Base-by-base conservation (phyloP, 1,140 invertebrate genomes). In the Portunus trituberculatus region DNA sequence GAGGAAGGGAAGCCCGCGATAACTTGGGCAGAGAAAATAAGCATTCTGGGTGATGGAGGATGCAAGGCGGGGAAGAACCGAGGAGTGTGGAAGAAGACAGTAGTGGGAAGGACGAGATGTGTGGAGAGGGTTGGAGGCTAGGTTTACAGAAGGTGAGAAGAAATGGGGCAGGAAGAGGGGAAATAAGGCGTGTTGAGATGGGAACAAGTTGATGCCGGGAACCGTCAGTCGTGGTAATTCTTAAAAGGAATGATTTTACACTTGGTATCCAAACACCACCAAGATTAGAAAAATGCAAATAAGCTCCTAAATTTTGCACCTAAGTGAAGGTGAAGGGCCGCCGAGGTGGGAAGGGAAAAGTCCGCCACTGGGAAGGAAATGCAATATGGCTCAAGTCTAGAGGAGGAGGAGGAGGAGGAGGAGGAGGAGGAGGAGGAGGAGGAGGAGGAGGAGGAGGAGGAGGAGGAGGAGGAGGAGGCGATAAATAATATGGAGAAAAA, bases 271-370 rank as follows among this genome's bases (percentile, higher is more conserved):
- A 76, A 76, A 76, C 67, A 25, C n/a, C 67, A n/a, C 67, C 67
- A n/a, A 76, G 67, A 76, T 76, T 76, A 76, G 67, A 76, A 76
- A 76, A 76, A 76, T 76, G 67, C 67, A 76, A 76, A 76, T 76
- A 25, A 76, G 67, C 67, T 76, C 20, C 67, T 76, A 76, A 76
- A 76, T 76, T 76, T 76, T 76, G 67, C 67, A 76, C 67, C 20
- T 12, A 20, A 76, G 67, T 25, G 67, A 76, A 8, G 67, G 67
- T n/a, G 67, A 76, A 76, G 67, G n/a, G 67, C 20, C 20, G 67
- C 16, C 67, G 25, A 20, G n/a, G 25, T 20, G 67, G 67, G 67
- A 20, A 76, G 52, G 16, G 52, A 59, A 59, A n/a, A 76, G n/a
- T 76, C 67, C 25, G 67, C 67, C 67, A 76, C 67, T n/a, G 67